Base-by-base conservation (phyloP, 2,797 vertebrate species). In the Peromyscus nudipes region DNA sequence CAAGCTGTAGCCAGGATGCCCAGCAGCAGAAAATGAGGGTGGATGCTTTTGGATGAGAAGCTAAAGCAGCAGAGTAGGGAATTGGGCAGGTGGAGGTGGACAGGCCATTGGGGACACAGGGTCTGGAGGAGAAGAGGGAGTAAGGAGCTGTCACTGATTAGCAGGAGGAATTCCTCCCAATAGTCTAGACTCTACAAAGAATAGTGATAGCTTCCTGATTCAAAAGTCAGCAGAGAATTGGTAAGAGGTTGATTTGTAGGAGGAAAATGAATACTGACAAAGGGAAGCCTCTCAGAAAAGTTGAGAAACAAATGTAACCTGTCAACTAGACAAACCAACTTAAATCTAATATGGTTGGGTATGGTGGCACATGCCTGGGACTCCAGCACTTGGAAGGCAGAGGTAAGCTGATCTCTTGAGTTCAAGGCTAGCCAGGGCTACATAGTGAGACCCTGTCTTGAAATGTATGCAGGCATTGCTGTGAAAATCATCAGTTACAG, bases 211-310 rank as follows among this genome's bases (percentile, higher is more conserved):
- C 75, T 60, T 93, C 69, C 62, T 83, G 46, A 27, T 27, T 84
- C 49, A 69, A 9, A 95, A 77, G 16, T 52, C 69, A 79, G 5
- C 52, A 81, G 67, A 57, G 60, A 71, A 77, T 85, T 89, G 55
- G 21, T 91, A 57, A 82, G 90, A 87, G 84, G 57, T 84, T 93
- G 49, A 37, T 94, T 83, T 95, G 40, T 96, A 67, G 81, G 31
- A 92, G 52, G 23, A 71, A 95, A 94, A 80, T 40, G 5, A 92
- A 92, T 37, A 60, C 27, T 29, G 8, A 95, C 52, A 12, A n/a
- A 75, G 27, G 94, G 73, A 86, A 31, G n/a, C 67, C 89, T 60
- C 52, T 85, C 29, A 81, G 43, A 52, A 80, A 65, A 89, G 16
- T 81, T 71, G 1, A 91, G 80, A 91, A 90, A 55, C 16, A 23